phyloP scores from a whole-genome alignment of 2,113 vertebrate species.

The Nerophis ophidion region DNA sequence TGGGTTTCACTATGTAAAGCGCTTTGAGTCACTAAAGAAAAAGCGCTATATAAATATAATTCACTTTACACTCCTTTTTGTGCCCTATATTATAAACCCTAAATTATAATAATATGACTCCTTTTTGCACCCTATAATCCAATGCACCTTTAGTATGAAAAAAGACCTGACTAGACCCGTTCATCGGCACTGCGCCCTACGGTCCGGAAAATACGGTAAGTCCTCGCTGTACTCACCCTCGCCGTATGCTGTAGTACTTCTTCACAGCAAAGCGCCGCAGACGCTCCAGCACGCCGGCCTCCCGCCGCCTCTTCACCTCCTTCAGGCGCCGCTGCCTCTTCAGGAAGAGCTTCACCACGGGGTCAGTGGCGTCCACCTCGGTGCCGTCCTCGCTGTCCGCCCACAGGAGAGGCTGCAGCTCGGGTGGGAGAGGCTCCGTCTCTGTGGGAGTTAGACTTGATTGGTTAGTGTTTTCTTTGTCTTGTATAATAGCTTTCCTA shows the following conservation, averaged over 20 bases:
- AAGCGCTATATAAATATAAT: too few species aligned
- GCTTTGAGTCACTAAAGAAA: too few species aligned
- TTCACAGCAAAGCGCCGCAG: slow-evolving; percentile 74
- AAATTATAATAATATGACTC: too few species aligned
- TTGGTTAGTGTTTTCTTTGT: too few species aligned
- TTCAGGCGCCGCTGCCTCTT: slow-evolving; percentile 77
- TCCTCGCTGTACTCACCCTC: slow-evolving; percentile 71
- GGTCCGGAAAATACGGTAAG: neutral
- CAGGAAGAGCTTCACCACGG: slow-evolving; percentile 76
- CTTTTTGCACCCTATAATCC: too few species aligned
- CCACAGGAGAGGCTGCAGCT: slow-evolving; percentile 79
- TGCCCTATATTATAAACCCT: too few species aligned
- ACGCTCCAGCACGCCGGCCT: slow-evolving; percentile 67
- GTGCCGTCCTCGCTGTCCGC: slow-evolving; percentile 44
- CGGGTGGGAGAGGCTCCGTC: slow-evolving; percentile 79
- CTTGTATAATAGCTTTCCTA: too few species aligned
- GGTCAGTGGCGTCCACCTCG: slow-evolving; percentile 71
- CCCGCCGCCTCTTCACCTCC: slow-evolving; percentile 73
- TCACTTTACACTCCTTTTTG: too few species aligned
- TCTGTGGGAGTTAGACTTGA: slow-evolving; percentile 58
- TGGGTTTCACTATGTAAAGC: too few species aligned
- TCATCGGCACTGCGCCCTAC: too few species aligned
- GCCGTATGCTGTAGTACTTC: slow-evolving; percentile 81
- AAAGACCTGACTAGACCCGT: too few species aligned
- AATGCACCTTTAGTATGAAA: too few species aligned